Evolutionary conservation across 1,140 invertebrate species (phyloP).

Genomic region (Hylaeus anthracinus): DNA sequence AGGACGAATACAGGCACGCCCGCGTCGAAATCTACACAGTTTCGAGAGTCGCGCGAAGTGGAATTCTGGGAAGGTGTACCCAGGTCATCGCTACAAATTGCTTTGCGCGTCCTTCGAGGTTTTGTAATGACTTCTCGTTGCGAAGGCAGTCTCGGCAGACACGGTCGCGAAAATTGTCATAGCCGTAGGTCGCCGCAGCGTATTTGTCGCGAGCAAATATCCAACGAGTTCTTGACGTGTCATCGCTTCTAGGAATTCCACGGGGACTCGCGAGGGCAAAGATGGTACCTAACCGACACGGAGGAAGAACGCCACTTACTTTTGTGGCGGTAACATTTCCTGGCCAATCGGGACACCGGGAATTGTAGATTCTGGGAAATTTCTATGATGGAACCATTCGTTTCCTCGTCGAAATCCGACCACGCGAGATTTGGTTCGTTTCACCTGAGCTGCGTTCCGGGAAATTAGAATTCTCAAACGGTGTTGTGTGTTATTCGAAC

Average conservation of each 20-base stretch:
- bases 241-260: slow-evolving; percentile 49
- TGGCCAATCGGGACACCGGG: not conserved
- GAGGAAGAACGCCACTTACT: slow-evolving; percentile 5
- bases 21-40: too few relatives aligned
- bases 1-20: too few relatives aligned
- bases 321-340: not conserved
- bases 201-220: slow-evolving; percentile 70
- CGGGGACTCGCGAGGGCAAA: slow-evolving; percentile 29
- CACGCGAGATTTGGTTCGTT: too few relatives aligned
- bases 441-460: not conserved
- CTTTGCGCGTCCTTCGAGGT: slow-evolving; percentile 55
- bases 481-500: too few relatives aligned
- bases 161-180: slow-evolving; percentile 54
- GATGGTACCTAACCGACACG: slow-evolving; percentile 30
- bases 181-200: slow-evolving; percentile 43
- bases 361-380: slow-evolving; percentile 16
- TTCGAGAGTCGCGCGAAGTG: not conserved
- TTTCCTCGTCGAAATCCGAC: not conserved
- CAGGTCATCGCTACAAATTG: slow-evolving; percentile 48
- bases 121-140: slow-evolving; percentile 63
- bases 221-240: slow-evolving; percentile 58
- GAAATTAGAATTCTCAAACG: not conserved
- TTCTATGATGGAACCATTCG: not conserved
- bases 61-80: not conserved
- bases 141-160: slow-evolving; percentile 37